Base-by-base conservation (phyloP, 2,888 invertebrate species). In the Idaea biselata region DNA sequence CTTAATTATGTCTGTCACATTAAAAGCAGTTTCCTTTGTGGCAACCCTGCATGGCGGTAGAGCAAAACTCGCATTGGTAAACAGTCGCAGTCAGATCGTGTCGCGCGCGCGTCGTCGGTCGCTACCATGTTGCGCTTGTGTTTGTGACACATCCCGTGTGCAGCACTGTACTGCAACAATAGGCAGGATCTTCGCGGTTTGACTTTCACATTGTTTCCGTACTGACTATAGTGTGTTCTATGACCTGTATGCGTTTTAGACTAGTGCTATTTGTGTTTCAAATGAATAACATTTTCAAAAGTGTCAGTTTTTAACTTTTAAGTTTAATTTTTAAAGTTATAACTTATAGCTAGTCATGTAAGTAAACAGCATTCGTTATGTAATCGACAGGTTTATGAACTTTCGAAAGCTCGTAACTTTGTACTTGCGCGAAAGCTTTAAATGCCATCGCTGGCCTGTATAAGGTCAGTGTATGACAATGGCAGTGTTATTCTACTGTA, bases 101-200 rank as follows among this genome's bases (percentile, higher is more conserved):
- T 74, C 76, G 81, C 82, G 87, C 77, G 84, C 78, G 78, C 82
- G 81, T 82, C 80, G 84, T 74, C 25, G 25, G 73, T 75, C 72
- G 68, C 69, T 64, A 64, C 68, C 66, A 62, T 53, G 25, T 25
- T 25, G 25, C 5, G 25, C 25, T 25, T 57, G 56, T 18, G 66
- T 60, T 61, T 64, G 65, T 68, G 61, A 65, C 60, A 18, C 58
- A 53, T 60, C 32, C 66, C 67, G 63, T 68, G 64, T 16, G 64
- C 71, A 62, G 60, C 62, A 71, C 73, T 73, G 74, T 69, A 66
- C 68, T 75, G 25, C 5, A 25, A 89, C 87, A 89, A 87, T 84
- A 79, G 76, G 80, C 87, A 88, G 88, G 88, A 89, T 86, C 85
- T 88, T 73, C 81, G 85, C 84, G 82, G 80, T 85, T 75, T 78